A percentile compares a stretch with the other conserved stretches of the same genome.
phyloP scores from a whole-genome alignment of 2,113 vertebrate species.

The Tragelaphus strepsiceros region DNA sequence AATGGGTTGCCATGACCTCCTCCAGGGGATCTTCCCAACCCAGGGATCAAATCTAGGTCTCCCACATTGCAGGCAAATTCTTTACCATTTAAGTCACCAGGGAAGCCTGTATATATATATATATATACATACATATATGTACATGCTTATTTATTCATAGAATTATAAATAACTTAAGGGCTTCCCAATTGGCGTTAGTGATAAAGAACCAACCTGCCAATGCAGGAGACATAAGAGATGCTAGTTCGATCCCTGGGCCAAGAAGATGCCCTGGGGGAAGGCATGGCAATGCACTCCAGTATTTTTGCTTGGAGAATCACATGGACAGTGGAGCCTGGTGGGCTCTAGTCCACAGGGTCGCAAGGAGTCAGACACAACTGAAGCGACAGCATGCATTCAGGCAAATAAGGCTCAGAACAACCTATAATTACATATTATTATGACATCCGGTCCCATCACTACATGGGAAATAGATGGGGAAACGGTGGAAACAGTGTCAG shows the following conservation, averaged over 20 bases:
- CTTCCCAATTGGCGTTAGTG: neutral
- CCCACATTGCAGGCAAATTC: neutral
- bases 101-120: neutral
- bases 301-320: neutral
- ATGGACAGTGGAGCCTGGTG: neutral
- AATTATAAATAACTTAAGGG: neutral
- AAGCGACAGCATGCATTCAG: fast-evolving
- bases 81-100: neutral
- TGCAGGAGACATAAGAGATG: neutral
- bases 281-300: neutral
- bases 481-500: too few relatives aligned
- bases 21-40: neutral
- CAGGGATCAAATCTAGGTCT: neutral
- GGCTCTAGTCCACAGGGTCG: fast-evolving
- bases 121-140: neutral
- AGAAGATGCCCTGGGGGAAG: neutral
- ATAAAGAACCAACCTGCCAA: neutral
- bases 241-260: neutral
- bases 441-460: too few relatives aligned
- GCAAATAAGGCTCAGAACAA: neutral
- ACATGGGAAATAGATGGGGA: too few relatives aligned
- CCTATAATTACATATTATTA: neutral
- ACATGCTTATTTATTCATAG: neutral
- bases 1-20: neutral
- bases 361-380: neutral